Evolutionary conservation across 1,140 invertebrate genomes (phyloP), one percentile per base, ranked within the genome.

Genomic region (Choristoneura fumiferana): DNA sequence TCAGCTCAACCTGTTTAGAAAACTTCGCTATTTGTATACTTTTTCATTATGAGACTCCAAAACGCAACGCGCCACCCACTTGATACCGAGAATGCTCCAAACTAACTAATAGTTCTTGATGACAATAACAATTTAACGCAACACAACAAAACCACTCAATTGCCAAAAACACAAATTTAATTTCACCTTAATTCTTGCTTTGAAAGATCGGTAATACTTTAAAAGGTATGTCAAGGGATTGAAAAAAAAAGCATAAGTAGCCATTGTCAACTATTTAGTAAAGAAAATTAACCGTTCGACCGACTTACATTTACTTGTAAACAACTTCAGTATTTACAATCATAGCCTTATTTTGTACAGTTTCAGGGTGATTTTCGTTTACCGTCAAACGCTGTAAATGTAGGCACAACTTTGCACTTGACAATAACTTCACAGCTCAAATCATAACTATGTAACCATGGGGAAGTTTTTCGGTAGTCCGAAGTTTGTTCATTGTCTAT

Each of bases 401-500:
- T 49, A 49, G 22, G 10, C n/a, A 29, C 12, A 49, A 49, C 17
- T 49, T 54, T 5, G 43, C 12, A 12, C 29, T 1, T 29, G 18
- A 45, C 38, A 57, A 57, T 17, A 39, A 57, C 22, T 35, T 55
- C 63, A 71, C 73, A 73, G 65, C 65, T 63, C 66, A 68, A 60
- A 65, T 67, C 64, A 67, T 62, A 65, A 64, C 54, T 69, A 62
- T 57, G 57, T n/a, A 61, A 63, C 67, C 68, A 58, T 71, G 61
- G 62, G 40, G 38, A 60, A 54, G 57, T 68, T 71, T 64, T 72
- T 68, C 61, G 56, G 63, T 66, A 71, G 65, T 62, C 52, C 22
- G 22, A 29, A 34, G 18, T 49, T 49, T 49, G n/a, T 36, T n/a
- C 17, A 12, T 58, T 56, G 34, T 39, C 39, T 45, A 34, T 35